phyloP scores from a whole-genome alignment of 2,113 vertebrate genomes.

The Ramphastos sulfuratus region DNA sequence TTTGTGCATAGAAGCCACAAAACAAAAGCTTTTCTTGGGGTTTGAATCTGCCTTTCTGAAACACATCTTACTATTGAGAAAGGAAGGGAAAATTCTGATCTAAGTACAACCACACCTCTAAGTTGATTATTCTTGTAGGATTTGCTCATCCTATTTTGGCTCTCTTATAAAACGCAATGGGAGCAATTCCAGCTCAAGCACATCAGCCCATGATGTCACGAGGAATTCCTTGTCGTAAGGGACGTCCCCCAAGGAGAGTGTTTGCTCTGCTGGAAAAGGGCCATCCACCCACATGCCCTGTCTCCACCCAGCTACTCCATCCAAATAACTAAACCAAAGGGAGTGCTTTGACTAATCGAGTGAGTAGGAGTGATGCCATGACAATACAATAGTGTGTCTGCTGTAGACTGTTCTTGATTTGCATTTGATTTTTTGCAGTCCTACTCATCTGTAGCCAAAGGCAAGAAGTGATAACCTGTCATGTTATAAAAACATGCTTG shows the following conservation, averaged over 20 bases:
- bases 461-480: slow-evolving; percentile 50
- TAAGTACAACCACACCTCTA: not conserved
- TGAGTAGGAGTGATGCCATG: slow-evolving; percentile 47
- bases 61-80: not conserved
- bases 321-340: slow-evolving; percentile 28
- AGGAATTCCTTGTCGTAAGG: slow-evolving; percentile 61
- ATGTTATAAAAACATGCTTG: not conserved
- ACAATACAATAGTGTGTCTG: slow-evolving; percentile 21
- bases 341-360: slow-evolving; percentile 51
- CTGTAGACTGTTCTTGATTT: slow-evolving; percentile 47
- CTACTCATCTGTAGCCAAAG: slow-evolving; percentile 56
- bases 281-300: not conserved
- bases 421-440: slow-evolving; percentile 66
- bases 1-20: not conserved
- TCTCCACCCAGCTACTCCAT: slow-evolving; percentile 46
- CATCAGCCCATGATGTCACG: slow-evolving; percentile 52
- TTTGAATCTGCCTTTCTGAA: slow-evolving; percentile 10
- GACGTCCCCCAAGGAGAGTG: not conserved
- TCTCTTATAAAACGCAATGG: not conserved
- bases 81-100: not conserved
- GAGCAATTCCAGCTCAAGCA: not conserved
- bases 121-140: slow-evolving; percentile 44
- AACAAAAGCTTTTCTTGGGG: not conserved
- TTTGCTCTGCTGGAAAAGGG: slow-evolving; percentile 2
- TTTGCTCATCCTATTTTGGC: slow-evolving; percentile 30